Conservation (phyloP, 2,113 vertebrate genomes). For the Cyrtonyx montezumae region DNA sequence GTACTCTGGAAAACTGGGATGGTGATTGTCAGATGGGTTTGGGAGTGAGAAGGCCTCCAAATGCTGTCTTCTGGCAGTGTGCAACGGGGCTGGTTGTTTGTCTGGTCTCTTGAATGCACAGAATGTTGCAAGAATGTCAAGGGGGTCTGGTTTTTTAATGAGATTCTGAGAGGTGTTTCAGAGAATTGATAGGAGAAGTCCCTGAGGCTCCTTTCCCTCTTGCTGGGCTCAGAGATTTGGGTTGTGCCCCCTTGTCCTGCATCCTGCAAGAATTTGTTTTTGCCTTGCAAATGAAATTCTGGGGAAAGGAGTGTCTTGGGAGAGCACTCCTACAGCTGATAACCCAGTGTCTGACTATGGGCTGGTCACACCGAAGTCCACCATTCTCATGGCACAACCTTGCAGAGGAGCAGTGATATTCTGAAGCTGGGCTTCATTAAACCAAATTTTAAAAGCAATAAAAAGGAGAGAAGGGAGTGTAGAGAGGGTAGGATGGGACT, state of each 20-base stretch:
- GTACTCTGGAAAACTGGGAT: not conserved
- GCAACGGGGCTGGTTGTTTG: not conserved
- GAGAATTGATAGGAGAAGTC: not conserved
- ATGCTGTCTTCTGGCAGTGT: not conserved
- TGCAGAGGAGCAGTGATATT: not conserved
- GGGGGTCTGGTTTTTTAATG: rapidly evolving
- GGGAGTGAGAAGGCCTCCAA: not conserved
- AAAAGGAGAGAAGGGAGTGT: not conserved
- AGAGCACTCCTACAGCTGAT: not conserved
- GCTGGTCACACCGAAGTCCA: not conserved
- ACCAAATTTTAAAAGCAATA: not conserved
- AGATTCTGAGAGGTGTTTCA: not conserved
- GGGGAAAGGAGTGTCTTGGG: not conserved
- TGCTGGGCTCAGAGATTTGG: not conserved
- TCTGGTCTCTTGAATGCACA: not conserved
- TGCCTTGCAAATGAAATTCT: not conserved
- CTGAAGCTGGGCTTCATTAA: not conserved
- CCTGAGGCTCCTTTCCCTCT: not conserved
- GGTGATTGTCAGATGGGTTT: not conserved
- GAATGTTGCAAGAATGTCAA: not conserved
- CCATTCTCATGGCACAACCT: not conserved
- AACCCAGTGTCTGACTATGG: not conserved
- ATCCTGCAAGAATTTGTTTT: not conserved
- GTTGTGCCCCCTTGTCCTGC: not conserved
- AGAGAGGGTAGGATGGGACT: not conserved